phyloP scores from a whole-genome alignment of 2,888 invertebrate genomes.

The Lepidochrysops patricia region DNA sequence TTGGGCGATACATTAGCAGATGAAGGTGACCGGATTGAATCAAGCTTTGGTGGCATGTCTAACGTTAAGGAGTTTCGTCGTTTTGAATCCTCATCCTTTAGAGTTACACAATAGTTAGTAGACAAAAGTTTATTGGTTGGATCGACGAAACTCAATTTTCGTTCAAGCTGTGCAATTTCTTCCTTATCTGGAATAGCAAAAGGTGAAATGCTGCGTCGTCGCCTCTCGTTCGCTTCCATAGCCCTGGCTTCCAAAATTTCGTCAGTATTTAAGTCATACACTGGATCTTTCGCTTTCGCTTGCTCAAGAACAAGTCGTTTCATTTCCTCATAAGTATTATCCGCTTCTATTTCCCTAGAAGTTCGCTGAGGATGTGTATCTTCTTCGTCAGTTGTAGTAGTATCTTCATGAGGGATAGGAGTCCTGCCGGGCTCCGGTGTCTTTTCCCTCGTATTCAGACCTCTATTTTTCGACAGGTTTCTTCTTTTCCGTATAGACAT shows the following conservation, averaged over 20 bases:
- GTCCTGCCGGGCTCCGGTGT: slow-evolving; percentile 66
- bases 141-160: slow-evolving; percentile 68
- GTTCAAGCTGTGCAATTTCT: slow-evolving; percentile 43
- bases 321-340: slow-evolving; percentile 67
- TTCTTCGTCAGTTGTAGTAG: slow-evolving; percentile 76
- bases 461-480: slow-evolving; percentile 74
- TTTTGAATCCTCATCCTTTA: slow-evolving; percentile 53
- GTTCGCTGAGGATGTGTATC: slow-evolving; percentile 42
- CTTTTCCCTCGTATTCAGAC: slow-evolving; percentile 62
- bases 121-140: slow-evolving; percentile 63
- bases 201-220: slow-evolving; percentile 68
- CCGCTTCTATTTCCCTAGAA: slow-evolving; percentile 64
- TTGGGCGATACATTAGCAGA: slow-evolving; percentile 44
- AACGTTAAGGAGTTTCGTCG: slow-evolving; percentile 50
- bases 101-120: slow-evolving; percentile 54
- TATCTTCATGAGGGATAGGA: slow-evolving; percentile 73
- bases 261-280: slow-evolving; percentile 61
- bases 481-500: slow-evolving; percentile 76
- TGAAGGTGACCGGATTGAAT: slow-evolving; percentile 42
- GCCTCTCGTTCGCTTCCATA: slow-evolving; percentile 56
- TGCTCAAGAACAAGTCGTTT: slow-evolving; percentile 57
- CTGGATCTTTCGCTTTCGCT: slow-evolving; percentile 55
- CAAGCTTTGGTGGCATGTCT: slow-evolving; percentile 38
- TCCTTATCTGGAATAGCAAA: slow-evolving; percentile 63
- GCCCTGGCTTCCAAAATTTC: slow-evolving; percentile 63